Evolutionary conservation across 2,888 invertebrate genomes (phyloP).

Genomic region (Blera fallax): DNA sequence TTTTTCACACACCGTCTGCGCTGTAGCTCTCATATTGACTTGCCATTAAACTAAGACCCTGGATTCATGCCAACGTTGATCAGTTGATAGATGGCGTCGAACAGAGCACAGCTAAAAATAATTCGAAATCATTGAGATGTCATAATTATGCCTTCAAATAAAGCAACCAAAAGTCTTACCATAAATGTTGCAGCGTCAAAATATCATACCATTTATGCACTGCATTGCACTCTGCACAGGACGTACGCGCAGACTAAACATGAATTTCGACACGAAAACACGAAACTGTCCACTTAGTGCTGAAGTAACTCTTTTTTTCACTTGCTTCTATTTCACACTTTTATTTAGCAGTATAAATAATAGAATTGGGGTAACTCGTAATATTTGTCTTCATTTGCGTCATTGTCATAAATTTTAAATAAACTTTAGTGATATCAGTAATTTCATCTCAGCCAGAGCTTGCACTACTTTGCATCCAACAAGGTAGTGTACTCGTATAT

Average conservation of each 20-base stretch:
- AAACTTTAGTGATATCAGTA: constrained; percentile 59
- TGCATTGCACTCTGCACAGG: neutral
- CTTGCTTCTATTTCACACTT: constrained; percentile 58
- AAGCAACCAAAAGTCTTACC: constrained; percentile 17
- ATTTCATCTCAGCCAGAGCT: constrained; percentile 56
- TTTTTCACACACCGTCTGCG: neutral
- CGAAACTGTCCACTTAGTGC: neutral
- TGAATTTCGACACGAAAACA: neutral
- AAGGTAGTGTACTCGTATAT: neutral
- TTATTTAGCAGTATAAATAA: constrained; percentile 47
- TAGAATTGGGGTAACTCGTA: constrained; percentile 60
- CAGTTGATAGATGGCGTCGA: neutral
- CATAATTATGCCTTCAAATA: constrained; percentile 46
- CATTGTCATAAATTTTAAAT: constrained; percentile 66
- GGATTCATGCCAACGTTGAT: neutral
- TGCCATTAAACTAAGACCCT: neutral
- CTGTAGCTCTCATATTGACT: neutral
- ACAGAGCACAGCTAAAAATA: neutral
- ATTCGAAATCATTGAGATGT: constrained; percentile 37
- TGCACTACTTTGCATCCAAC: constrained; percentile 32
- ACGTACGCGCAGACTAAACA: neutral
- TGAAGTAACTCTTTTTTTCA: constrained; percentile 1
- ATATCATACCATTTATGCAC: neutral
- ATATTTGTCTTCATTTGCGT: constrained; percentile 71
- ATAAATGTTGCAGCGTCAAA: constrained; percentile 2